Percentiles rank a stretch among this genome's conserved stretches.
Evolutionary conservation across 2,888 invertebrate genomes (phyloP).

Genomic region (Dryobota labecula): DNA sequence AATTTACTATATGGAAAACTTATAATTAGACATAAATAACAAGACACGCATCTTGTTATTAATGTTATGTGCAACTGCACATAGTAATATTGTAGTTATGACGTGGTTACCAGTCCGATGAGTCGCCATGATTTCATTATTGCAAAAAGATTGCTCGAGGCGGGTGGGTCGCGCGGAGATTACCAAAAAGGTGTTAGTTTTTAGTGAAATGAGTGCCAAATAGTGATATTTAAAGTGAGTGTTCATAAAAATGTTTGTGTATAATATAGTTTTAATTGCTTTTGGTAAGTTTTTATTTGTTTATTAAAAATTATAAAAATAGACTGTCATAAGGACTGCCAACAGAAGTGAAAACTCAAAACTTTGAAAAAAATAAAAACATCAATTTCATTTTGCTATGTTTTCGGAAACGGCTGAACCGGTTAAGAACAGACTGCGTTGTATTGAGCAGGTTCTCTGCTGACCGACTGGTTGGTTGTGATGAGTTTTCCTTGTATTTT

Average conservation of each 20-base stretch:
- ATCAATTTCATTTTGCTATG: no score
- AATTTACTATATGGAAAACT: no score
- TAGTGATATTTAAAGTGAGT: background rate
- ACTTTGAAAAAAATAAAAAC: no score
- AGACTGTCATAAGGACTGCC: no score
- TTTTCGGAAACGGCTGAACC: background rate
- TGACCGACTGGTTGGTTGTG: background rate
- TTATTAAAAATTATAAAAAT: no score
- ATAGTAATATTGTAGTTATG: background rate
- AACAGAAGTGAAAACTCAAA: no score
- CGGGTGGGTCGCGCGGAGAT: background rate
- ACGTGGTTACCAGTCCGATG: background rate
- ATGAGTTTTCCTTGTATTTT: slow-evolving; percentile 23
- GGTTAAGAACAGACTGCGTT: background rate
- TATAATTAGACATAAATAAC: no score
- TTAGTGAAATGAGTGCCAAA: background rate
- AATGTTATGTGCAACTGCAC: background rate
- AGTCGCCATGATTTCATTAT: background rate
- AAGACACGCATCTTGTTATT: background rate
- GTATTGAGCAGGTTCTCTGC: background rate
- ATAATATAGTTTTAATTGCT: slow-evolving; percentile 14
- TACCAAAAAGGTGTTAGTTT: no score
- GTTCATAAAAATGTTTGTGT: slow-evolving; percentile 9
- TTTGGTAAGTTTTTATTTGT: slow-evolving; percentile 13
- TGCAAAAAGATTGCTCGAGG: background rate